A percentile compares a stretch with the other conserved stretches of the same genome.
Evolutionary conservation across 2,113 vertebrate genomes (phyloP).

Genomic region (Tonatia bakeri): DNA sequence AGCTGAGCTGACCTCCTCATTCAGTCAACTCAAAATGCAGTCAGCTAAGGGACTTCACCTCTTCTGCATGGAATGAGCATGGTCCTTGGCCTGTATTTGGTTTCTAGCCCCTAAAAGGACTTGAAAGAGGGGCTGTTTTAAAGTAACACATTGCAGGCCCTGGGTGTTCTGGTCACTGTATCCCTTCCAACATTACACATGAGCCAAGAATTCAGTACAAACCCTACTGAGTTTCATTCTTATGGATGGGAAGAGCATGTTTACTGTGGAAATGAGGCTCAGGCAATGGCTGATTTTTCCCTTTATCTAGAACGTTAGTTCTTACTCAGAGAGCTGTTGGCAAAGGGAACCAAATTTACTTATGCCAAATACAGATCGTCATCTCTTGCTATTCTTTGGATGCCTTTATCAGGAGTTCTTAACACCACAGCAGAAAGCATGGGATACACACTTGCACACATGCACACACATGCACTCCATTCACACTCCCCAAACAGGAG

Average conservation of each 20-base stretch:
- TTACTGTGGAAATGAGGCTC: not conserved
- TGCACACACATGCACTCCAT: constrained; percentile 5
- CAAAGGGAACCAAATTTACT: constrained; percentile 38
- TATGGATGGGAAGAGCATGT: not conserved
- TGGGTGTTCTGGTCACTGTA: not conserved
- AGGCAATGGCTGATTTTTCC: not conserved
- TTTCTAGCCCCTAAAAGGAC: constrained; percentile 40
- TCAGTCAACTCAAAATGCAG: constrained; percentile 32
- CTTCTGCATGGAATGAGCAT: constrained; percentile 10
- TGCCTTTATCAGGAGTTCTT: constrained; percentile 40
- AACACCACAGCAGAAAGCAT: constrained; percentile 9
- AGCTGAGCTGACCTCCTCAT: not conserved
- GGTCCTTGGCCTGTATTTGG: constrained; percentile 36
- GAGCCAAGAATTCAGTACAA: not conserved
- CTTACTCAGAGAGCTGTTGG: constrained; percentile 58
- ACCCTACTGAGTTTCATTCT: not conserved
- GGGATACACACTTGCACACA: not conserved
- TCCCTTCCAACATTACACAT: not conserved
- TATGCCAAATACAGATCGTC: not conserved
- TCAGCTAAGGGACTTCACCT: constrained; percentile 12
- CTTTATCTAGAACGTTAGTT: not conserved
- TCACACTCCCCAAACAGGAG: constrained; percentile 53
- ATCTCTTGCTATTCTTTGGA: constrained; percentile 58
- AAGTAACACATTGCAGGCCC: not conserved
- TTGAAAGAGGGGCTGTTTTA: constrained; percentile 8